Evolutionary conservation across 2,113 vertebrate species (phyloP).

Genomic region (Eublepharis macularius): DNA sequence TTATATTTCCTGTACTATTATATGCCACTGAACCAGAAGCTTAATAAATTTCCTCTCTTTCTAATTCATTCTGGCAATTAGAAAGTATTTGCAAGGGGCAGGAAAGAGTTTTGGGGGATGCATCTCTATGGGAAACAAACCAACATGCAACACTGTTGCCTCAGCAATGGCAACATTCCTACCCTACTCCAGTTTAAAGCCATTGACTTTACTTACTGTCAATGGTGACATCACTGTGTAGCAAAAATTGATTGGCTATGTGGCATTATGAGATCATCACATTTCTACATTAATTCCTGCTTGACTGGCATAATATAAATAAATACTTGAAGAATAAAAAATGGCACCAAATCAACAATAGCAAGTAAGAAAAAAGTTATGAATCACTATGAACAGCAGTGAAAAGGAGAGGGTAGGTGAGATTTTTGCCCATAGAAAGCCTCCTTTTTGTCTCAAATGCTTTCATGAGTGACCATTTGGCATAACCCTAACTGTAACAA

Average conservation of each 20-base stretch:
- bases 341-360: neutral
- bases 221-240: neutral
- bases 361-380: neutral
- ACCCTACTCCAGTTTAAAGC: neutral
- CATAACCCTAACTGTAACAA: neutral
- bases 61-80: neutral
- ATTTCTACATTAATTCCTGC: neutral
- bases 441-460: neutral
- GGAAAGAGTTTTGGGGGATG: neutral
- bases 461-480: neutral
- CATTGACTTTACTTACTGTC: neutral
- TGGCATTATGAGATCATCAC: neutral
- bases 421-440: neutral
- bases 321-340: neutral
- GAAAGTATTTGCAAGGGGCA: neutral
- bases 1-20: neutral
- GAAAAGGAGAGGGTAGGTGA: too few species aligned
- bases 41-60: neutral
- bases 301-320: neutral
- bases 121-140: neutral
- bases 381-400: neutral
- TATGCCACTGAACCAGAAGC: neutral
- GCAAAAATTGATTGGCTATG: neutral
- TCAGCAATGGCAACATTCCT: neutral
- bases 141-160: neutral